phyloP scores from a whole-genome alignment of 1,140 invertebrate species.

The Drosophila tani region DNA sequence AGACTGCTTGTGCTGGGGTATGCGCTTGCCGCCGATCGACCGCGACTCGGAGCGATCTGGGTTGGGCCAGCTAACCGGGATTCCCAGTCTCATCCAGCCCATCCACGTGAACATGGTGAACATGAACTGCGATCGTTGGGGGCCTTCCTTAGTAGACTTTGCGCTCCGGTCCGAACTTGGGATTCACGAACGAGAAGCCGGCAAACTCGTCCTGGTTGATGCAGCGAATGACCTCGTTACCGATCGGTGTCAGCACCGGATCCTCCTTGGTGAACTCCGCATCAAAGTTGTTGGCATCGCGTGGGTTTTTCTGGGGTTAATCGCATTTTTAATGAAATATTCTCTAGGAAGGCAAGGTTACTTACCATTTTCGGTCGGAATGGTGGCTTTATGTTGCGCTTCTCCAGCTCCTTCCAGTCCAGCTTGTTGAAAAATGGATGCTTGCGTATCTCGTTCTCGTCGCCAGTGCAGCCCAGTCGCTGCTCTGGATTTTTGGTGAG shows the following conservation, averaged over 20 bases:
- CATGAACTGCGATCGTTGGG: conserved; percentile 33
- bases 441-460: conserved; percentile 92
- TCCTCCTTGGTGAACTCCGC: conserved; percentile 99
- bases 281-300: conserved; percentile 99
- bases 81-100: conserved; percentile 16
- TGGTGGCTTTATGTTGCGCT: conserved; percentile 96
- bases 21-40: conserved; percentile 55
- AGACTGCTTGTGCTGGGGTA: conserved; percentile 52
- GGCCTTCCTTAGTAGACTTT: conserved; percentile 76
- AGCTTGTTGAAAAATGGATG: conserved; percentile 98
- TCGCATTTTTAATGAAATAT: neutral
- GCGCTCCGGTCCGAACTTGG: conserved; percentile 93
- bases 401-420: conserved; percentile 97
- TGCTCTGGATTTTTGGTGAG: conserved; percentile 99
- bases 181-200: conserved; percentile 98
- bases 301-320: conserved; percentile 94
- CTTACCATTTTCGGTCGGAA: conserved; percentile 99
- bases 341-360: neutral
- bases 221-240: conserved; percentile 94
- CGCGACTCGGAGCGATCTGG: conserved; percentile 32
- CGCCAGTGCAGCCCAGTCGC: conserved; percentile 95
- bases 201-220: conserved; percentile 98
- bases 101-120: conserved; percentile 19
- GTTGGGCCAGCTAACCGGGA: conserved; percentile 14
- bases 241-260: conserved; percentile 96